A percentile compares a stretch with the other conserved stretches of the same genome.
Conservation (phyloP, 2,888 invertebrate genomes). For the Azorinus chamasolen region DNA sequence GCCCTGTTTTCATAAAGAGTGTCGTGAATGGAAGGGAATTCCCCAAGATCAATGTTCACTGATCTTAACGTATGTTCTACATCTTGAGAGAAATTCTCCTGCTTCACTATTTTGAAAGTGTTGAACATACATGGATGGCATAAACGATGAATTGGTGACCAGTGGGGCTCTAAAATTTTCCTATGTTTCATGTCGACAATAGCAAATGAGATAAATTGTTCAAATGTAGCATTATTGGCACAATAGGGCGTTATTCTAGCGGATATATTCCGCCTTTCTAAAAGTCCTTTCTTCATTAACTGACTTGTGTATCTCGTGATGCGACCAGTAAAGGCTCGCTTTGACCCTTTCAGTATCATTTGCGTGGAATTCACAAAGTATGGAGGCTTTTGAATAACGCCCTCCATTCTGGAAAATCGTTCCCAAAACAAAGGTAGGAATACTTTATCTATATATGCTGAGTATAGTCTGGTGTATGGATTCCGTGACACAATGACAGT, state of each 20-base stretch:
- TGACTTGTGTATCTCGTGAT: conserved; percentile 14
- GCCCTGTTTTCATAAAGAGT: conserved; percentile 39
- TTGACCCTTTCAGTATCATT: conserved; percentile 30
- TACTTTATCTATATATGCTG: conserved; percentile 57
- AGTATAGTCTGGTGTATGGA: conserved; percentile 54
- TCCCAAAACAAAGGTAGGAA: conserved; percentile 60
- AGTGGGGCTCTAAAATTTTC: conserved; percentile 46
- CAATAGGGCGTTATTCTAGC: conserved; percentile 42
- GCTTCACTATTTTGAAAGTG: conserved; percentile 47
- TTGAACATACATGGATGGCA: conserved; percentile 58
- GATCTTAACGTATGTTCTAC: conserved; percentile 39
- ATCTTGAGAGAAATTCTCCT: conserved; percentile 49
- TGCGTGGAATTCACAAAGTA: conserved; percentile 29
- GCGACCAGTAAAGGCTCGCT: conserved; percentile 16
- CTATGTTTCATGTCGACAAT: conserved; percentile 28
- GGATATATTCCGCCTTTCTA: conserved; percentile 6
- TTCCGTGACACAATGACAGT: conserved; percentile 52
- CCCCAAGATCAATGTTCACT: conserved; percentile 29
- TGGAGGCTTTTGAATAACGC: conserved; percentile 2
- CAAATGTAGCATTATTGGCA: conserved; percentile 50
- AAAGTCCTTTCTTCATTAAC: conserved; percentile 26
- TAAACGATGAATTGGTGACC: conserved; percentile 54
- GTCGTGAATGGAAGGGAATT: conserved; percentile 13
- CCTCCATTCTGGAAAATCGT: conserved; percentile 29
- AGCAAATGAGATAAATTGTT: conserved; percentile 53